These are phyloP conservation scores for Halictus ligatus DNA, from an alignment of 2,888 invertebrate genomes.

Conservation along the genomic window DNA sequence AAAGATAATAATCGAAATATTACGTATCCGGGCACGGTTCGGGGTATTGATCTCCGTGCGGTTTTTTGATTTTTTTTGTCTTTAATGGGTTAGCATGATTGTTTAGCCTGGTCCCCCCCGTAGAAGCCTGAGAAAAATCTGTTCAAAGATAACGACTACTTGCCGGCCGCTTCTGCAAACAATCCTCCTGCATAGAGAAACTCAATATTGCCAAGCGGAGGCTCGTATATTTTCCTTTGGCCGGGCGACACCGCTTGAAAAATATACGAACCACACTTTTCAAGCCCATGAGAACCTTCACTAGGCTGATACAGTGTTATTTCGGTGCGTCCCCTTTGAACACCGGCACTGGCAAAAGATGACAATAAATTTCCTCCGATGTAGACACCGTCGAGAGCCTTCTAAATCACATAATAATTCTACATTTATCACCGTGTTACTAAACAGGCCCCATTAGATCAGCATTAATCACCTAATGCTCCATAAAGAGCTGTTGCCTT, in stretches of 20 bases:
- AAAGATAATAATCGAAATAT: background rate
- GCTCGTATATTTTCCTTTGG: constrained; percentile 73
- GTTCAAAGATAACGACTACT: constrained; percentile 45
- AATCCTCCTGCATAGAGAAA: constrained; percentile 61
- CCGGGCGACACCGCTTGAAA: constrained; percentile 69
- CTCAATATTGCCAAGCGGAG: constrained; percentile 68
- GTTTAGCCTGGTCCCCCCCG: constrained; percentile 8
- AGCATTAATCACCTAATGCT: background rate
- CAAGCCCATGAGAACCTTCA: constrained; percentile 57
- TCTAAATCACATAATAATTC: background rate
- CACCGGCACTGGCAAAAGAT: constrained; percentile 43
- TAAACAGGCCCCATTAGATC: background rate
- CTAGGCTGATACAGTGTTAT: constrained; percentile 46
- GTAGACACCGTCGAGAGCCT: background rate
- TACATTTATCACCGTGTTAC: background rate
- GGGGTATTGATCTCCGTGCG: background rate
- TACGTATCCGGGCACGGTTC: background rate
- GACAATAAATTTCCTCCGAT: constrained; percentile 30
- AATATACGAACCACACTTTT: constrained; percentile 70
- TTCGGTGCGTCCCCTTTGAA: constrained; percentile 59
- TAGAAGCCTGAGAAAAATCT: constrained; percentile 49
- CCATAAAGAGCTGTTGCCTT: background rate
- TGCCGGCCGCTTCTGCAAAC: constrained; percentile 39
- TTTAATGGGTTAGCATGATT: constrained; percentile 28
- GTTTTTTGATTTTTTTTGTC: background rate